Evolutionary conservation across 2,888 invertebrate genomes (phyloP), one percentile per base, ranked within the genome.

Genomic region (Allophyes oxyacanthae): DNA sequence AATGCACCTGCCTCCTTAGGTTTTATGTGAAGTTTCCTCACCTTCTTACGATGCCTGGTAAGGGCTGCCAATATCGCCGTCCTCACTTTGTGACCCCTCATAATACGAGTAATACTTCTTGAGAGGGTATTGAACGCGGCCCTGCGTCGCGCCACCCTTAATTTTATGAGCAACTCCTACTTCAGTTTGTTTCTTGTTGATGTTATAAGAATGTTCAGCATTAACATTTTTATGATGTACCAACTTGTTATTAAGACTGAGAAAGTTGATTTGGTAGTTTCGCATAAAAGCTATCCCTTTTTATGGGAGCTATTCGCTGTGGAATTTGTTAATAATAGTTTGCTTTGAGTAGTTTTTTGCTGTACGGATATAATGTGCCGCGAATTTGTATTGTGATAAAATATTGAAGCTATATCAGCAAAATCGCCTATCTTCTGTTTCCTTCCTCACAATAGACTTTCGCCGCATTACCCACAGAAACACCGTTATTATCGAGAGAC

Each of bases 1-100:
- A 90, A 92, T 92, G 92, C 92, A 93, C 92, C 92, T 93, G 93
- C 89, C 90, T 92, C 92, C 91, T 91, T 90, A 91, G 86, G 91
- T 92, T 93, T 93, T 93, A 93, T 92, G 93, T 86, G 90, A 89
- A 91, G 86, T 92, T 91, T 89, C 88, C 90, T 90, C 92, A 92
- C 92, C 92, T 92, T 89, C 91, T 87, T 84, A 88, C 86, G 85
- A 84, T 79, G 84, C 87, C 81, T 81, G 84, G 88, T 85, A 87
- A 91, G 90, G 91, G 88, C 89, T 85, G 88, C 89, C 92, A 90
- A 93, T 92, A 92, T 91, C 86, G 88, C 85, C 87, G 86, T 88
- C 90, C 90, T 87, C 90, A 91, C 92, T 91, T 91, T 91, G 92
- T 91, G 92, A 92, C 92, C 92, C 92, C 89, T 92, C 91, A 90